A percentile compares a stretch with the other conserved stretches of the same genome.
These are phyloP conservation scores for Sinonovacula constricta DNA, from an alignment of 1,140 invertebrate genomes.

Conservation along the genomic window DNA sequence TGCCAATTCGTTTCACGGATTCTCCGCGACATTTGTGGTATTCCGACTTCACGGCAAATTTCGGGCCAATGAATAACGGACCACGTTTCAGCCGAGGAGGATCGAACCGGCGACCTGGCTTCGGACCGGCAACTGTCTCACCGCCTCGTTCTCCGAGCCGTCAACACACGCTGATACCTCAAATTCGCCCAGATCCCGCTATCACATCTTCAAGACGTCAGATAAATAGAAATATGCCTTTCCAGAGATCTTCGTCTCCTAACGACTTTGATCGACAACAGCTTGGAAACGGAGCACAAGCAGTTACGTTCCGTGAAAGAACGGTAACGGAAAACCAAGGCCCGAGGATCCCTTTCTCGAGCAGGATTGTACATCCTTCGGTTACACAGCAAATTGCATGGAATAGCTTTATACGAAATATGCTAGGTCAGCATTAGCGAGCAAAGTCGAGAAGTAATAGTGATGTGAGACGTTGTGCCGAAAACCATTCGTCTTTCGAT, in stretches of 20 bases:
- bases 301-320: too few species aligned
- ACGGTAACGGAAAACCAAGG: too few species aligned
- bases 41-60: conserved; percentile 4
- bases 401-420: conserved; percentile 45
- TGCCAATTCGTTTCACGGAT: conserved; percentile 15
- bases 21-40: conserved; percentile 32
- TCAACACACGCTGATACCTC: conserved; percentile 5
- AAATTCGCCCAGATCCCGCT: neutral
- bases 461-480: too few species aligned
- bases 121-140: neutral
- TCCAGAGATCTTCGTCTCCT: neutral
- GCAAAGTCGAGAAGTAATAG: too few species aligned
- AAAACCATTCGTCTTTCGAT: too few species aligned
- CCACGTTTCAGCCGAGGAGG: conserved; percentile 31
- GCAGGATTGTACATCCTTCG: conserved; percentile 14
- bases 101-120: conserved; percentile 38
- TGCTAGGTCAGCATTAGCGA: conserved; percentile 33
- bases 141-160: neutral
- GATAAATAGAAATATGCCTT: neutral
- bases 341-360: neutral
- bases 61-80: conserved; percentile 6
- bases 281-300: neutral
- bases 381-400: conserved; percentile 40
- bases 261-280: neutral
- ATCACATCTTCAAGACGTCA: neutral